Percentiles rank a stretch among this genome's conserved stretches.
Evolutionary conservation across 2,888 invertebrate species (phyloP).

Genomic region (Caenorhabditis sp.): DNA sequence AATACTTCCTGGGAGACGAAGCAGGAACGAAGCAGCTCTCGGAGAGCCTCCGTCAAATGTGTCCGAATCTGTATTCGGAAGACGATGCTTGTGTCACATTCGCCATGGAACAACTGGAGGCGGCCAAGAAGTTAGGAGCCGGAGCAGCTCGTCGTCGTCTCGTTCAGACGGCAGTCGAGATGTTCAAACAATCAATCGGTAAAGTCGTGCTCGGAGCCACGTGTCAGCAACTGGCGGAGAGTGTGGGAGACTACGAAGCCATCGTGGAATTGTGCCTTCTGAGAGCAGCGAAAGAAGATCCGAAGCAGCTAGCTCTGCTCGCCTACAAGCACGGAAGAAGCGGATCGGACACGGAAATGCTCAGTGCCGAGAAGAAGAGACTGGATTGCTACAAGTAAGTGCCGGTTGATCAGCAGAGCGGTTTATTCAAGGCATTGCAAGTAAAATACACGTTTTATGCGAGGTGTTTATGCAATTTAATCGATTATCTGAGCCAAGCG

Average conservation of each 20-base stretch:
- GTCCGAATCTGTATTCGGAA: conserved; percentile 87
- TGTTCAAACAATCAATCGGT: conserved; percentile 69
- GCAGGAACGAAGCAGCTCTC: conserved; percentile 95
- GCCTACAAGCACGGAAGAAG: conserved; percentile 83
- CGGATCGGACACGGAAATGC: conserved; percentile 54
- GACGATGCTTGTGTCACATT: conserved; percentile 69
- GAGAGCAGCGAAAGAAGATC: conserved; percentile 90
- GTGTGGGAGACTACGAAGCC: conserved; percentile 87
- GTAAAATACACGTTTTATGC: neutral
- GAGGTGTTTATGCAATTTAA: no score
- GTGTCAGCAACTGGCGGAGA: conserved; percentile 55
- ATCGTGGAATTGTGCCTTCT: conserved; percentile 90
- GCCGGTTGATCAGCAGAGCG: no score
- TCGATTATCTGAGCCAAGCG: no score
- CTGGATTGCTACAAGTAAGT: conserved; percentile 51
- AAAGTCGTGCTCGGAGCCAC: conserved; percentile 67
- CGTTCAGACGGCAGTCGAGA: conserved; percentile 62
- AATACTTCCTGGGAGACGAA: conserved; percentile 90
- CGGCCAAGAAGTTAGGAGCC: conserved; percentile 56
- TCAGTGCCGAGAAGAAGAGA: conserved; percentile 46
- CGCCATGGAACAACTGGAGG: conserved; percentile 68
- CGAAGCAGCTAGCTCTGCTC: conserved; percentile 89
- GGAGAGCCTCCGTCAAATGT: conserved; percentile 88
- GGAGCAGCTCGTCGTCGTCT: conserved; percentile 58
- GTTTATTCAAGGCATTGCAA: neutral